Evolutionary conservation across 2,888 invertebrate genomes (phyloP).

Genomic region (Gisinianus flammeolus): DNA sequence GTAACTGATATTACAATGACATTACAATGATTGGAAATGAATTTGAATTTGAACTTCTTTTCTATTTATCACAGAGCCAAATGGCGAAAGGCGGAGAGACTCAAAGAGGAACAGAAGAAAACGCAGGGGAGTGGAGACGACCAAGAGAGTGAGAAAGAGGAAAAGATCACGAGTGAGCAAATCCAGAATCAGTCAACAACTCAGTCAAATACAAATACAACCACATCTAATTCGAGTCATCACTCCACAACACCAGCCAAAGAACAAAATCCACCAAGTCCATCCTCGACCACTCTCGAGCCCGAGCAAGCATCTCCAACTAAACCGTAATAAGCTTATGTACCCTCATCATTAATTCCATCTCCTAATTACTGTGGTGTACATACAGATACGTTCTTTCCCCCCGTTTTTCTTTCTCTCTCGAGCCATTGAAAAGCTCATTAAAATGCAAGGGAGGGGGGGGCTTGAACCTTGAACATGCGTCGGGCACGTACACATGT

Average conservation of each 20-base stretch:
- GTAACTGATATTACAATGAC: no score
- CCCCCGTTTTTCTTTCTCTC: no score
- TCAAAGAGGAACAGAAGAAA: slow-evolving; percentile 81
- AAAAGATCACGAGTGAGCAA: background rate
- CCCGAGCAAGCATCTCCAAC: slow-evolving; percentile 36
- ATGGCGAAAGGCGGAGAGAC: slow-evolving; percentile 89
- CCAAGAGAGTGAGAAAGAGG: slow-evolving; percentile 32
- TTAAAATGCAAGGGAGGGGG: no score
- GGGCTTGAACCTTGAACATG: no score
- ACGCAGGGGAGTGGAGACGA: slow-evolving; percentile 52
- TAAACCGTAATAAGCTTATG: slow-evolving; percentile 17
- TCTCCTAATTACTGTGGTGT: background rate
- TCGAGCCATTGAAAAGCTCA: background rate
- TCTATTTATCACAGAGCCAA: no score
- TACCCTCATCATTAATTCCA: background rate
- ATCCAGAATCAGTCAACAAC: slow-evolving; percentile 13
- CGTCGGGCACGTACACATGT: no score
- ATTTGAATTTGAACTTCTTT: no score
- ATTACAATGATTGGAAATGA: no score
- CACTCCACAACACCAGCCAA: slow-evolving; percentile 26
- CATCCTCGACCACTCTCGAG: slow-evolving; percentile 40
- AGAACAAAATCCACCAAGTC: slow-evolving; percentile 40
- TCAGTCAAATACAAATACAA: background rate
- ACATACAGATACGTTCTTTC: background rate
- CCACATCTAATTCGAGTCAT: no score